Conservation (phyloP, 1,140 invertebrate species). For the Palaemon carinicauda region DNA sequence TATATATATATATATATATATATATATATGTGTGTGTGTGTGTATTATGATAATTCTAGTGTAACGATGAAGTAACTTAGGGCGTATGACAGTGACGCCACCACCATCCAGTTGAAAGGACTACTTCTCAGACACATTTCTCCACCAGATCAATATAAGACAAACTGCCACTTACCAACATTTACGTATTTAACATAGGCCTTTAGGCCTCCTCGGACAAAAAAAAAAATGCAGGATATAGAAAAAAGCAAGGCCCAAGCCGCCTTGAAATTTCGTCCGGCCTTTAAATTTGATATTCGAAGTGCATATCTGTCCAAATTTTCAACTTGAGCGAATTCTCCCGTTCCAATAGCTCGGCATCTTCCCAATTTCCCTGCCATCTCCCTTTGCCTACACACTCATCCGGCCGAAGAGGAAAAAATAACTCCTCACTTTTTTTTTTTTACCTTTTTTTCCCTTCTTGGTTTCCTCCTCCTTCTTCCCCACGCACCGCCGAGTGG, state of each 20-base stretch:
- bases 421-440: neutral
- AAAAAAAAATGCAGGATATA: neutral
- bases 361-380: conserved; percentile 47
- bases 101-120: too few species aligned
- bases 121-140: too few species aligned
- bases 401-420: conserved; percentile 40
- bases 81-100: too few species aligned
- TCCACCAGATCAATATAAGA: too few species aligned
- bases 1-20: too few species aligned
- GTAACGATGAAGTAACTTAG: too few species aligned
- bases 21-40: too few species aligned
- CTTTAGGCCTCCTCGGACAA: neutral
- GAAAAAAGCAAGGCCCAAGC: too few species aligned
- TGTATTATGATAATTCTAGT: too few species aligned
- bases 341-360: conserved; percentile 37
- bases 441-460: too few species aligned
- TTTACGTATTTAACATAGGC: too few species aligned
- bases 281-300: conserved; percentile 41
- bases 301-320: conserved; percentile 44
- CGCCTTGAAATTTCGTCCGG: conserved; percentile 19
- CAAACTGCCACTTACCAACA: too few species aligned
- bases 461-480: neutral
- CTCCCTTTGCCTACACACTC: conserved; percentile 49
- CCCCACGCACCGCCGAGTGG: conserved; percentile 31
- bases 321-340: conserved; percentile 42